These are phyloP conservation scores for Cyclargus thomasi DNA, from an alignment of 1,140 invertebrate species.

Conservation along the genomic window DNA sequence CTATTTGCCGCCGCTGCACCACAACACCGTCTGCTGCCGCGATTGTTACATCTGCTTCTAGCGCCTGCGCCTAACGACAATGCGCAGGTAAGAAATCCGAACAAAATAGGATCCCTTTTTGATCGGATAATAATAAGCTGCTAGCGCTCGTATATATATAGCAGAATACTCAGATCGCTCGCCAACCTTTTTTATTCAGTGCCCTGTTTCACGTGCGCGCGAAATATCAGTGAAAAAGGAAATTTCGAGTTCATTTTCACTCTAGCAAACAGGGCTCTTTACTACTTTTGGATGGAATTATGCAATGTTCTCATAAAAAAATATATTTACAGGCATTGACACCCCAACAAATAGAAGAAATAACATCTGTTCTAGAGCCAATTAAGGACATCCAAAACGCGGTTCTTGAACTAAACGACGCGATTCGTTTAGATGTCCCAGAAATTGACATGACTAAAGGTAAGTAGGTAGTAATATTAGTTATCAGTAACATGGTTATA, in stretches of 20 bases:
- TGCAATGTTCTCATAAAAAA: neutral
- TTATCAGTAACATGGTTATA: too few species aligned
- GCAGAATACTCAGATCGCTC: too few species aligned
- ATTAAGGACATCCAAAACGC: conserved; percentile 77
- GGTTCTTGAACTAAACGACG: conserved; percentile 76
- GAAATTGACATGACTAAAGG: conserved; percentile 58
- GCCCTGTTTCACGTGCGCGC: too few species aligned
- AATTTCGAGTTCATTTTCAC: too few species aligned
- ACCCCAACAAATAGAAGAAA: conserved; percentile 73
- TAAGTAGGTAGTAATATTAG: too few species aligned
- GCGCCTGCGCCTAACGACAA: conserved; percentile 30
- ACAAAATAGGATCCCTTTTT: too few species aligned
- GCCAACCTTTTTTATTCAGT: too few species aligned
- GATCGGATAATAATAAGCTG: too few species aligned
- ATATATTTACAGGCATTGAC: conserved; percentile 67
- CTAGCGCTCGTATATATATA: too few species aligned
- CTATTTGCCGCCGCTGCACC: conserved; percentile 53
- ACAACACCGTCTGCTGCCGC: conserved; percentile 59
- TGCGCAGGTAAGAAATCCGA: conserved; percentile 22
- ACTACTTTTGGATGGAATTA: too few species aligned
- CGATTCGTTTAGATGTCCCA: conserved; percentile 75
- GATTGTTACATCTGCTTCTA: conserved; percentile 52
- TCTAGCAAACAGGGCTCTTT: too few species aligned
- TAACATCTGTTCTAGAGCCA: conserved; percentile 73
- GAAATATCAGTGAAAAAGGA: too few species aligned